These are phyloP conservation scores for Philotrypesis tridentata DNA, from an alignment of 1,140 invertebrate species.

Conservation along the genomic window DNA sequence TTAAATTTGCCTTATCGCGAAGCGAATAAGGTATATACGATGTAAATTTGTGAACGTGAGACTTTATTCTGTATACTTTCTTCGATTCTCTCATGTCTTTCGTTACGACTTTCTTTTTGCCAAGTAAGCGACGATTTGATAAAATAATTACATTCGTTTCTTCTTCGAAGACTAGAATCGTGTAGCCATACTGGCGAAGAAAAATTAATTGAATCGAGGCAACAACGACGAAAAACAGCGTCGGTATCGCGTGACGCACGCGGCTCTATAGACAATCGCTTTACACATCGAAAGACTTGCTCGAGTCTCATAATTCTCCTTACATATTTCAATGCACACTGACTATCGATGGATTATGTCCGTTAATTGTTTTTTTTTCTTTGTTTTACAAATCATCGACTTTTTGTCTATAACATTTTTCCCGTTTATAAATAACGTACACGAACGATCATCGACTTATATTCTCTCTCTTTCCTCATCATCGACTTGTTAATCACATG, in stretches of 20 bases:
- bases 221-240: conserved; percentile 11
- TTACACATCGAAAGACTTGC: conserved; percentile 8
- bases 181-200: conserved; percentile 2
- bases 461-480: background rate
- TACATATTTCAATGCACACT: conserved; percentile 27
- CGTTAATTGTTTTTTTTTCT: background rate
- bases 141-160: conserved; percentile 10
- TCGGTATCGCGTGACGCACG: background rate
- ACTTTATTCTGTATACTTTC: background rate
- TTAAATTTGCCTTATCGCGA: background rate
- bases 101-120: background rate
- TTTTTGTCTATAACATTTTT: background rate
- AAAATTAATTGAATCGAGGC: conserved; percentile 43
- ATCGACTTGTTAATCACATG: conserved; percentile 12
- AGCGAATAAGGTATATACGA: conserved; percentile 8
- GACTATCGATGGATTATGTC: conserved; percentile 1
- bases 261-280: background rate
- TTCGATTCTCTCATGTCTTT: background rate
- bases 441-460: too few species aligned
- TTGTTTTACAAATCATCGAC: background rate
- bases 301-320: background rate
- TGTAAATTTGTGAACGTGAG: background rate
- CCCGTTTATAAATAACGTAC: background rate
- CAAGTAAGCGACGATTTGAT: background rate
- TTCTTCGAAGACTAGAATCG: background rate